Evolutionary conservation across 1,140 invertebrate species (phyloP).

Genomic region (Lepidurus arcticus): DNA sequence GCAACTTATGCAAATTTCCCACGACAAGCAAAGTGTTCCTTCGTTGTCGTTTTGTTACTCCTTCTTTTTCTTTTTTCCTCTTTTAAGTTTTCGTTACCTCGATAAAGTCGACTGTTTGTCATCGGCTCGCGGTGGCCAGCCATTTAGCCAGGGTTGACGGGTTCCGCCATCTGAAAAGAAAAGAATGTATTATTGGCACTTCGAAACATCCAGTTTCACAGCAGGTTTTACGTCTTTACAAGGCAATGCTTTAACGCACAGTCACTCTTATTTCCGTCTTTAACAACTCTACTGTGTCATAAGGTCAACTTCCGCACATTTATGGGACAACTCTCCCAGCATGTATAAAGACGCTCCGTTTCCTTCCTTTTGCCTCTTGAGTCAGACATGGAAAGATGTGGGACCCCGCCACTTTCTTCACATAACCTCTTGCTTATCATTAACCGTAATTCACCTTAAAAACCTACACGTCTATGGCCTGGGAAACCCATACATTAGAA

Average conservation of each 20-base stretch:
- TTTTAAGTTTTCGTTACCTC: slow-evolving; percentile 20
- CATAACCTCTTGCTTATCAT: slow-evolving; percentile 15
- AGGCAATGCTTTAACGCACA: background rate
- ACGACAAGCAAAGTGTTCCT: background rate
- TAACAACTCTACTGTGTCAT: slow-evolving; percentile 5
- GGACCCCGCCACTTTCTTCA: background rate
- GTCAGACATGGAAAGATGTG: background rate
- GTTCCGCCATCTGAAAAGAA: slow-evolving; percentile 27
- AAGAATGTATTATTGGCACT: background rate
- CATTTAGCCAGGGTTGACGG: slow-evolving; percentile 31
- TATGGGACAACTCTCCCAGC: background rate
- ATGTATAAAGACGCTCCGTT: too few species aligned
- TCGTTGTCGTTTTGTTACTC: background rate
- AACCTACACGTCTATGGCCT: background rate
- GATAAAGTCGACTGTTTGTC: slow-evolving; percentile 36
- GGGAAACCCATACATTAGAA: background rate
- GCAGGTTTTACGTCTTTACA: background rate
- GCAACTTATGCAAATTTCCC: too few species aligned
- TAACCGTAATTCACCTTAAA: background rate
- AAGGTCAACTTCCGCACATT: background rate
- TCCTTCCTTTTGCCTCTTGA: background rate
- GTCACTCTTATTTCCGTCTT: background rate
- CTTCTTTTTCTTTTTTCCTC: background rate
- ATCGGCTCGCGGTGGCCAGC: slow-evolving; percentile 34
- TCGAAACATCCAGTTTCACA: background rate